A percentile compares a stretch with the other conserved stretches of the same genome.
Conservation (phyloP, 2,113 vertebrate species). For the Anser brachyrhynchus region DNA sequence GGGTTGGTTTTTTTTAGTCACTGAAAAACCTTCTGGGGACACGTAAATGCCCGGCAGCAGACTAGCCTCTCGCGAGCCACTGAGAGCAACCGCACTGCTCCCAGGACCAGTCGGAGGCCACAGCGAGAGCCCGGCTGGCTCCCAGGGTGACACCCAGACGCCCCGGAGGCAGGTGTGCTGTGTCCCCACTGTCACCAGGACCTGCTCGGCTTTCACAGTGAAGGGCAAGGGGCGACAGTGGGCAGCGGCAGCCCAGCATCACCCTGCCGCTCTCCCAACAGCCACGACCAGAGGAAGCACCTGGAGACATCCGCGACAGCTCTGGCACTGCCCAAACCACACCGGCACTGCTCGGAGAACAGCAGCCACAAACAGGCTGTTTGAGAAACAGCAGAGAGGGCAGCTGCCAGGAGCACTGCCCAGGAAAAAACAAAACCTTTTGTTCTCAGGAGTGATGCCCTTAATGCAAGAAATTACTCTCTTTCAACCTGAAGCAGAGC, state of each 20-base stretch:
- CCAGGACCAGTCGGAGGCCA: too few relatives aligned
- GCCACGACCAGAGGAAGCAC: neutral
- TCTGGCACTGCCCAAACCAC: neutral
- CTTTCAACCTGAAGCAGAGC: neutral
- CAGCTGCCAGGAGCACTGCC: neutral
- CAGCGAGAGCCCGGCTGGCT: neutral
- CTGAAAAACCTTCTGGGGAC: neutral
- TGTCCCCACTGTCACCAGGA: neutral
- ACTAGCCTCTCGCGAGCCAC: neutral
- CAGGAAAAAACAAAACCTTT: accelerated
- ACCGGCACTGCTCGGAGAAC: neutral
- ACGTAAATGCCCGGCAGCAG: neutral
- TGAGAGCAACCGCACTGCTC: too few relatives aligned
- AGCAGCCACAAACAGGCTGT: neutral
- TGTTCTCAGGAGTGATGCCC: neutral
- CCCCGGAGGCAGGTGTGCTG: neutral
- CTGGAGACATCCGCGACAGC: neutral
- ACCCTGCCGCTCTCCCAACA: neutral
- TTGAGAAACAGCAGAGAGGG: neutral
- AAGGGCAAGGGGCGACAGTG: accelerated
- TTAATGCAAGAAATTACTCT: neutral
- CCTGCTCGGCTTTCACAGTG: neutral
- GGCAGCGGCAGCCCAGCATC: neutral
- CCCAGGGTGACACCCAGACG: neutral
- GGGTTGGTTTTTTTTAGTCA: neutral